These are phyloP conservation scores for Gymnodraco acuticeps DNA, from an alignment of 2,797 vertebrate species.

Conservation along the genomic window DNA sequence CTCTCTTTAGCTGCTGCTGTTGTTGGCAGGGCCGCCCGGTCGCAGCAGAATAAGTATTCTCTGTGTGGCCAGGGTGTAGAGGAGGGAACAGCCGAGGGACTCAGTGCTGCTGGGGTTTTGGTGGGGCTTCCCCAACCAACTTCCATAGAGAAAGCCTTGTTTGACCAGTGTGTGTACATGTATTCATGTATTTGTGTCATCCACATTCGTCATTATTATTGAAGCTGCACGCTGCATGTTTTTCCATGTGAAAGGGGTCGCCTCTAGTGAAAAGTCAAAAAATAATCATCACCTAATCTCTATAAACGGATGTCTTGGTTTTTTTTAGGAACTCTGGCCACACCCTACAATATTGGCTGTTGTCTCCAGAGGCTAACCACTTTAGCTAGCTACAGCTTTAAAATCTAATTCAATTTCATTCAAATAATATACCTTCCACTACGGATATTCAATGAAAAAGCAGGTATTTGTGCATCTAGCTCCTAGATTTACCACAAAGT, in stretches of 20 bases:
- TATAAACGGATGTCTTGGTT: too few relatives aligned
- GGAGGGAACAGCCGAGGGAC: constrained; percentile 52
- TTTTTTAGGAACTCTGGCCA: too few relatives aligned
- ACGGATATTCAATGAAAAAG: background rate
- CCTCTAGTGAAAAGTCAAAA: background rate
- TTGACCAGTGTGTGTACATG: constrained; percentile 25
- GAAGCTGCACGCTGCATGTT: constrained; percentile 8
- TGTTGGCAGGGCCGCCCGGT: constrained; percentile 71
- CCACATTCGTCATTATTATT: constrained; percentile 25
- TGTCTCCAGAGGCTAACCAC: too few relatives aligned
- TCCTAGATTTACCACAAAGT: background rate
- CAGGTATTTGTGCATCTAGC: background rate
- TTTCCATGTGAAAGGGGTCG: background rate
- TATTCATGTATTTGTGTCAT: constrained; percentile 7
- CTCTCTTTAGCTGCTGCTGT: constrained; percentile 75
- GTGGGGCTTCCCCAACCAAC: constrained; percentile 77
- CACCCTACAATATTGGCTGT: too few relatives aligned
- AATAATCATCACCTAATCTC: too few relatives aligned
- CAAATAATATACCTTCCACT: background rate
- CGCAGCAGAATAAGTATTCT: constrained; percentile 73
- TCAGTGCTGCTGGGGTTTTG: constrained; percentile 68
- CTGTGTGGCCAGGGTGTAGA: constrained; percentile 54
- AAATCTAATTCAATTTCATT: background rate
- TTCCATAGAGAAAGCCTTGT: constrained; percentile 70
- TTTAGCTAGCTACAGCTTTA: constrained; percentile 1